phyloP scores from a whole-genome alignment of 1,140 invertebrate species.

The Ceratosolen fusciceps region DNA sequence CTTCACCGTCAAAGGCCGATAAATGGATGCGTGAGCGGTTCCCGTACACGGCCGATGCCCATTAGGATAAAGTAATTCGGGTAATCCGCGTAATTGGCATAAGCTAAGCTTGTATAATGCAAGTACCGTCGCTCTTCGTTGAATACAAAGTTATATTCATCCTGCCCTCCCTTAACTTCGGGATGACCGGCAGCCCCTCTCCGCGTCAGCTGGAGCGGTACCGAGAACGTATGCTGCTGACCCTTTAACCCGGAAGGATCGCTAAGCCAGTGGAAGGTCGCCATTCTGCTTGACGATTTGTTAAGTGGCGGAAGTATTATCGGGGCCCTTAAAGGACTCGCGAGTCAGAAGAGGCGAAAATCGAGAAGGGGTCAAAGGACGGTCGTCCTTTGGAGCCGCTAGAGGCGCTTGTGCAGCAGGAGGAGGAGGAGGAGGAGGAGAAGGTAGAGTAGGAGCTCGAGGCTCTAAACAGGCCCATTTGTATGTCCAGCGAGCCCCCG shows the following conservation, averaged over 20 bases:
- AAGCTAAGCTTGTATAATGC: constrained; percentile 27
- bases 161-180: background rate
- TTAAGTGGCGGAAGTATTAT: too few relatives aligned
- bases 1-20: background rate
- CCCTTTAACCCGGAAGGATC: too few relatives aligned
- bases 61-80: constrained; percentile 31
- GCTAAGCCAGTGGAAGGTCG: too few relatives aligned
- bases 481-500: constrained; percentile 21
- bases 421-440: background rate
- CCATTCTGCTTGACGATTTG: too few relatives aligned
- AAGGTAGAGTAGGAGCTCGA: background rate
- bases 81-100: too few relatives aligned
- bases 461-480: constrained; percentile 50
- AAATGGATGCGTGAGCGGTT: background rate
- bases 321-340: too few relatives aligned
- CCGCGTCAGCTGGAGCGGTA: background rate
- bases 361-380: background rate
- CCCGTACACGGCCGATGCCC: background rate
- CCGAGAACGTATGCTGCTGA: too few relatives aligned
- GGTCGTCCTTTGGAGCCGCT: background rate
- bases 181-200: background rate
- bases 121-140: background rate
- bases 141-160: background rate
- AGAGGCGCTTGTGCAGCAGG: background rate
- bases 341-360: too few relatives aligned